Conservation (phyloP, 2,797 vertebrate genomes). For the Leptatherina wallacei region DNA sequence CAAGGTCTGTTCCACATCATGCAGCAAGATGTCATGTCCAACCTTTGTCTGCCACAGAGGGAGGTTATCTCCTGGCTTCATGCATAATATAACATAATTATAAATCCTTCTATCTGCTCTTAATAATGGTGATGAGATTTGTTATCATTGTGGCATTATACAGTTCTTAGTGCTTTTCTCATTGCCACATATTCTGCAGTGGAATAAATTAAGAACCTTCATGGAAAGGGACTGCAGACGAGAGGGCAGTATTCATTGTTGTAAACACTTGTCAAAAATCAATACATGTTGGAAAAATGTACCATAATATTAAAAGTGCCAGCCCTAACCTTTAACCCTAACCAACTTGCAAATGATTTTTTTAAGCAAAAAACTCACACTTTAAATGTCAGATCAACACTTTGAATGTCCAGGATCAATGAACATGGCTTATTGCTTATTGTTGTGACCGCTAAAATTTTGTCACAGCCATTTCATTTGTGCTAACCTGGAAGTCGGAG, state of each 20-base stretch:
- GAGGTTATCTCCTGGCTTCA: conserved; percentile 9
- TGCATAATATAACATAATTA: background rate
- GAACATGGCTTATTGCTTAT: conserved; percentile 5
- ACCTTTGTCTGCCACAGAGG: conserved; percentile 28
- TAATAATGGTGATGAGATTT: conserved; percentile 15
- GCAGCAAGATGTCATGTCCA: conserved; percentile 37
- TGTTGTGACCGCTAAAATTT: conserved; percentile 24
- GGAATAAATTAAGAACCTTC: conserved; percentile 9
- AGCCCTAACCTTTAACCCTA: background rate
- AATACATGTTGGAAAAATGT: background rate
- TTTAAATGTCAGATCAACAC: background rate
- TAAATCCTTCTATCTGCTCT: background rate
- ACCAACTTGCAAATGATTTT: background rate
- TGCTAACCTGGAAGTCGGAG: conserved; percentile 17
- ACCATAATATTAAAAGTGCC: background rate
- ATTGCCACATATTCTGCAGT: background rate
- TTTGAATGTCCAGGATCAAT: background rate
- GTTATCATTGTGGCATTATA: conserved; percentile 5
- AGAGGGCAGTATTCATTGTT: background rate
- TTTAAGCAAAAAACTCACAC: background rate
- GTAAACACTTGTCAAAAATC: background rate
- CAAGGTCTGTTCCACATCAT: conserved; percentile 48
- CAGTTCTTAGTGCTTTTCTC: conserved; percentile 4
- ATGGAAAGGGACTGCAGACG: conserved; percentile 6
- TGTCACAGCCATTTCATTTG: conserved; percentile 13